Conservation (phyloP, 2,113 vertebrate species). For the Planiliza haematocheilus region DNA sequence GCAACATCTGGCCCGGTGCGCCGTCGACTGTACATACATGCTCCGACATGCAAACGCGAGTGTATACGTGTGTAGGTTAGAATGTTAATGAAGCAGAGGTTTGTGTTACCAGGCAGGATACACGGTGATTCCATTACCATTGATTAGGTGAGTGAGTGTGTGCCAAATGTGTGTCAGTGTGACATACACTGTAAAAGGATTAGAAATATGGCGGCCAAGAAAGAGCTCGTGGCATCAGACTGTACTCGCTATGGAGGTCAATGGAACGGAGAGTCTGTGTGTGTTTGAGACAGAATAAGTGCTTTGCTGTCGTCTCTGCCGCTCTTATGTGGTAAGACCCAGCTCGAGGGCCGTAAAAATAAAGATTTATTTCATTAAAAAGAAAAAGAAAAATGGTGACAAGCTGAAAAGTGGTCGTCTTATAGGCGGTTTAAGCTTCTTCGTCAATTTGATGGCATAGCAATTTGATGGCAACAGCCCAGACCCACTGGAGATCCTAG, state of each 20-base stretch:
- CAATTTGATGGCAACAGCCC: too few relatives aligned
- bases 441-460: too few relatives aligned
- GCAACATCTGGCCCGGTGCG: background rate
- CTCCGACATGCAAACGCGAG: slow-evolving; percentile 29
- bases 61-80: slow-evolving; percentile 37
- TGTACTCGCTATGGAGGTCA: slow-evolving; percentile 55
- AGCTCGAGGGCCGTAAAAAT: too few relatives aligned
- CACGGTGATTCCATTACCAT: slow-evolving; percentile 74
- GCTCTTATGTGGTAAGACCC: slow-evolving; percentile 1
- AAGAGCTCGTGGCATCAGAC: slow-evolving; percentile 46
- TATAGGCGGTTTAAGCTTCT: too few relatives aligned
- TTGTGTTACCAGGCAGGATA: slow-evolving; percentile 69
- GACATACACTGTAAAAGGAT: slow-evolving; percentile 74
- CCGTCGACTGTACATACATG: slow-evolving; percentile 1
- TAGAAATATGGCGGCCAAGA: slow-evolving; percentile 71
- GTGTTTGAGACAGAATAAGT: slow-evolving; percentile 27
- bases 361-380: too few relatives aligned
- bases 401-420: too few relatives aligned
- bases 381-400: too few relatives aligned
- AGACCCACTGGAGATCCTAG: too few relatives aligned
- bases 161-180: slow-evolving; percentile 74
- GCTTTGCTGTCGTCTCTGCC: slow-evolving; percentile 35
- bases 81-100: slow-evolving; percentile 52
- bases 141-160: slow-evolving; percentile 72
- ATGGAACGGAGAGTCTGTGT: slow-evolving; percentile 41